Percentiles rank a stretch among this genome's conserved stretches.
These are phyloP conservation scores for Alsophila aescularia DNA, from an alignment of 2,888 invertebrate species.

Conservation along the genomic window DNA sequence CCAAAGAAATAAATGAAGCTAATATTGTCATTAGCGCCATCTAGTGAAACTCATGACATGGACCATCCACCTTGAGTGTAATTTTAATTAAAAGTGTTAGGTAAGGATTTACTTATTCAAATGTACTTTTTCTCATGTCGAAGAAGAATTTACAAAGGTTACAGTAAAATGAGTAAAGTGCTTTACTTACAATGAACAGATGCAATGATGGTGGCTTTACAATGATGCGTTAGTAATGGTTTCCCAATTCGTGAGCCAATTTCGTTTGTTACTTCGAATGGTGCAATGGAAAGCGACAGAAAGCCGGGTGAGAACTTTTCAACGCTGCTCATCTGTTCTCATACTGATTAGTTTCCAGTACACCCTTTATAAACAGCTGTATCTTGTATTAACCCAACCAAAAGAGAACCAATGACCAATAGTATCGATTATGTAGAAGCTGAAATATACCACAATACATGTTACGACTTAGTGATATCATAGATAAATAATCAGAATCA, in stretches of 20 bases:
- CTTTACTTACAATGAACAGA: slow-evolving; percentile 81
- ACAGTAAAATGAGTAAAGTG: slow-evolving; percentile 66
- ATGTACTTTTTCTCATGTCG: slow-evolving; percentile 48
- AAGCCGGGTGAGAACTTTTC: slow-evolving; percentile 72
- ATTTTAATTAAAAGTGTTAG: neutral
- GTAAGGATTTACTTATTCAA: neutral
- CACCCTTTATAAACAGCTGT: slow-evolving; percentile 82
- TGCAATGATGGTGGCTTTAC: slow-evolving; percentile 79
- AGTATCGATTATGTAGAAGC: slow-evolving; percentile 82
- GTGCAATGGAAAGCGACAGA: slow-evolving; percentile 84
- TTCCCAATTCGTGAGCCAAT: slow-evolving; percentile 83
- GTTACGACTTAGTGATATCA: slow-evolving; percentile 56
- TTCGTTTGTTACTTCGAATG: slow-evolving; percentile 72
- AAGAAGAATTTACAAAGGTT: slow-evolving; percentile 43
- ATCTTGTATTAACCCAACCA: slow-evolving; percentile 85
- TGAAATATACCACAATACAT: slow-evolving; percentile 83
- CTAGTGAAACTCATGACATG: no score
- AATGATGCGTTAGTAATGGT: slow-evolving; percentile 84
- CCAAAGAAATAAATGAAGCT: no score
- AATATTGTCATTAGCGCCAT: no score
- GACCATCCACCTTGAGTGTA: no score
- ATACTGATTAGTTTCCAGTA: slow-evolving; percentile 82
- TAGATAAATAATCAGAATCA: slow-evolving; percentile 48
- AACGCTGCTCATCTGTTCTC: slow-evolving; percentile 66
- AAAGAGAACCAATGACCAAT: slow-evolving; percentile 83